These are phyloP conservation scores for Synodontis membranacea DNA, from an alignment of 2,113 vertebrate species.

Conservation along the genomic window DNA sequence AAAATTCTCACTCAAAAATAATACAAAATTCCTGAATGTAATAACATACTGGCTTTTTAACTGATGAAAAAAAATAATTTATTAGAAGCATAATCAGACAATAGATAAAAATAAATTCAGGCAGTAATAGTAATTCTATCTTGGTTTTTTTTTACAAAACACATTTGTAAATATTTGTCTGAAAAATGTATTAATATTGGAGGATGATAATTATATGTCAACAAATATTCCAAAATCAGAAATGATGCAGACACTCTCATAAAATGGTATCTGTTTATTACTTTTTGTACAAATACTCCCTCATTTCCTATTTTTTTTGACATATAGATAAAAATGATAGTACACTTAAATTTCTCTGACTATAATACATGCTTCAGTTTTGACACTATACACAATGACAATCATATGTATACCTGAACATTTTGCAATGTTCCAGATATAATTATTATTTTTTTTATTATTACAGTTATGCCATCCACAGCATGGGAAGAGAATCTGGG, in stretches of 20 bases:
- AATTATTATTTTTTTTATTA: not conserved
- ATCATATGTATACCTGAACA: constrained; percentile 1
- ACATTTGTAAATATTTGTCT: not conserved
- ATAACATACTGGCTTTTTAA: not conserved
- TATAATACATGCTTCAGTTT: constrained; percentile 35
- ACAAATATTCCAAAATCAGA: not conserved
- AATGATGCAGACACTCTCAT: constrained; percentile 16
- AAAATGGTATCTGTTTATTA: constrained; percentile 21
- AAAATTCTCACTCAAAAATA: not conserved
- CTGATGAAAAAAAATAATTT: not conserved
- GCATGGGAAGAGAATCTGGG: constrained; percentile 18
- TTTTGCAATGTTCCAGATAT: constrained; percentile 31
- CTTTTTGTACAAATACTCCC: constrained; percentile 24
- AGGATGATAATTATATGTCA: not conserved
- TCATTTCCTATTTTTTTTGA: constrained; percentile 25
- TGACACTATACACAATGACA: constrained; percentile 39
- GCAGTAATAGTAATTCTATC: not conserved
- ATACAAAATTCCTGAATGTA: not conserved
- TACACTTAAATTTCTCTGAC: constrained; percentile 38
- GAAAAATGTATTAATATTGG: not conserved
- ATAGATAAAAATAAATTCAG: not conserved
- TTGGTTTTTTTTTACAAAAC: not conserved
- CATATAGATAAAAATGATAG: constrained; percentile 25
- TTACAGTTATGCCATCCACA: constrained; percentile 13
- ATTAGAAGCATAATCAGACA: not conserved